Percentiles rank a stretch among this genome's conserved stretches.
These are phyloP conservation scores for Scelioninae gen. 1 DNA, from an alignment of 2,888 invertebrate species.

Conservation along the genomic window DNA sequence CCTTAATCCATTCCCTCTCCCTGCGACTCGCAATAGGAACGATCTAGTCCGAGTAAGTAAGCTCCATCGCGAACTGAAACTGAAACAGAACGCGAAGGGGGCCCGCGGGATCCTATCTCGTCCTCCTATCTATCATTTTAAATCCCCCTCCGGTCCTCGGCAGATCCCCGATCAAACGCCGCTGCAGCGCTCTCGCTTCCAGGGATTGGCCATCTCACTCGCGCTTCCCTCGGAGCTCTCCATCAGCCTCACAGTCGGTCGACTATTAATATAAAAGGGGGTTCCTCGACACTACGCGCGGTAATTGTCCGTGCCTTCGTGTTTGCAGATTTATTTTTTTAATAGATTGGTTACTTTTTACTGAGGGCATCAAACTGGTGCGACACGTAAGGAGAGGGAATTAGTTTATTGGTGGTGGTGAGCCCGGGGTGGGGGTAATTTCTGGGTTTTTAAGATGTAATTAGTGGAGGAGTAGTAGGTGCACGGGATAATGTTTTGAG, in stretches of 20 bases:
- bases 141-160: conserved; percentile 78
- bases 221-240: conserved; percentile 75
- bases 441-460: neutral
- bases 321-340: conserved; percentile 80
- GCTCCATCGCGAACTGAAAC: conserved; percentile 81
- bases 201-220: conserved; percentile 66
- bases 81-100: conserved; percentile 81
- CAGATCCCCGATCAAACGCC: conserved; percentile 72
- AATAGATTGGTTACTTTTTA: conserved; percentile 67
- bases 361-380: conserved; percentile 66
- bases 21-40: conserved; percentile 51
- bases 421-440: neutral
- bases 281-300: conserved; percentile 83
- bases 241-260: conserved; percentile 81
- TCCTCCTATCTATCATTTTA: conserved; percentile 84
- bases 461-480: too few species aligned
- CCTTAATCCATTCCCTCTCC: conserved; percentile 34
- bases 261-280: conserved; percentile 84
- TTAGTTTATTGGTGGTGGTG: neutral
- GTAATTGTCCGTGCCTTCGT: conserved; percentile 80
- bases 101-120: conserved; percentile 81
- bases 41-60: conserved; percentile 77
- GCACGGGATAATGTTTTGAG: too few species aligned
- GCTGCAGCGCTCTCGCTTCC: conserved; percentile 65
- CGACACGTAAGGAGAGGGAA: conserved; percentile 4